Evolutionary conservation across 2,113 vertebrate species (phyloP).

Genomic region (Stegastes partitus): DNA sequence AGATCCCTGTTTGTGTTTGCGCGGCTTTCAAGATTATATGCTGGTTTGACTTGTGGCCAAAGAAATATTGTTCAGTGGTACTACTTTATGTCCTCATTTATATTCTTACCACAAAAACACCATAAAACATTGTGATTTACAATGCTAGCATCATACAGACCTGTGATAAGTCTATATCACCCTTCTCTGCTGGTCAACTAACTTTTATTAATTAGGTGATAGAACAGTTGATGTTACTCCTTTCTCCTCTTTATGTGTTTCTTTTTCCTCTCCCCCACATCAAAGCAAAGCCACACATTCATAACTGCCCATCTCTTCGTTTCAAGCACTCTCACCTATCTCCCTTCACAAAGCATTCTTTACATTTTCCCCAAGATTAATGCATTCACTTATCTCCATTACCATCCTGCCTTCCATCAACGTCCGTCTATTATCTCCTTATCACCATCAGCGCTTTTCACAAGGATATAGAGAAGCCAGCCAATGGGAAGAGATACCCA

Average conservation of each 20-base stretch:
- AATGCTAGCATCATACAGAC: too few relatives aligned
- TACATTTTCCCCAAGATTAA: slow-evolving; percentile 5
- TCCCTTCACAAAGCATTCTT: not conserved
- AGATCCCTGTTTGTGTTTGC: too few relatives aligned
- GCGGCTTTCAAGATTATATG: too few relatives aligned
- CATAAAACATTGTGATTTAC: not conserved
- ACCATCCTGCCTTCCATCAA: not conserved
- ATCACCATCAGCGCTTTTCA: not conserved
- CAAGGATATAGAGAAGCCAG: too few relatives aligned
- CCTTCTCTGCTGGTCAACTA: not conserved
- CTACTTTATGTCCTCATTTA: not conserved
- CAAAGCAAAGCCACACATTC: not conserved
- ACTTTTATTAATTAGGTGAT: not conserved
- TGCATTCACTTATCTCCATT: slow-evolving; percentile 8
- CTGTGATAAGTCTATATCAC: not conserved
- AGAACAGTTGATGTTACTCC: not conserved
- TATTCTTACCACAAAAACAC: not conserved
- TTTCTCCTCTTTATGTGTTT: not conserved
- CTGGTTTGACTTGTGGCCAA: too few relatives aligned
- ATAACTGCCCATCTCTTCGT: not conserved
- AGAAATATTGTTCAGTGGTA: too few relatives aligned
- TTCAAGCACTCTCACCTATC: not conserved
- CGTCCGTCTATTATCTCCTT: slow-evolving; percentile 28
- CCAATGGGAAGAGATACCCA: too few relatives aligned
- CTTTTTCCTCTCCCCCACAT: not conserved